Conservation (phyloP, 2,797 vertebrate species). For the Philypnodon macrostomus region DNA sequence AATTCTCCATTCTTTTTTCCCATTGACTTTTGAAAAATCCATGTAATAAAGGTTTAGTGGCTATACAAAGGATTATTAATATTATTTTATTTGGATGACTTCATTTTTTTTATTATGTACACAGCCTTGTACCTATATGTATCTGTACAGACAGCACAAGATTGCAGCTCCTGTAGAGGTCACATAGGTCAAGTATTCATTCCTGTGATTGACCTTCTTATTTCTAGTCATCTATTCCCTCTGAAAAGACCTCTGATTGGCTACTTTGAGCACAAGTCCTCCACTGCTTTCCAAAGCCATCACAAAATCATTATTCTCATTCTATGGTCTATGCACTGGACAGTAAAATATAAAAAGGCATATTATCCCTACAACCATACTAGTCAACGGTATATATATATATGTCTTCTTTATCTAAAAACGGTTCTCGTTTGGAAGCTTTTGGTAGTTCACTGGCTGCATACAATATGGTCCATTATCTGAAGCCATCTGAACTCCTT, state of each 20-base stretch:
- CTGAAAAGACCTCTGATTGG: not conserved
- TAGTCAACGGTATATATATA: slow-evolving; percentile 1
- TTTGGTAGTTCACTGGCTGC: not conserved
- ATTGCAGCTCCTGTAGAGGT: no score
- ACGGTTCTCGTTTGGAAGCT: slow-evolving; percentile 1
- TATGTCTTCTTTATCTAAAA: not conserved
- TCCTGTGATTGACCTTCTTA: no score
- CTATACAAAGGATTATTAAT: no score
- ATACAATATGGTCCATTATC: slow-evolving; percentile 13
- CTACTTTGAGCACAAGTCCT: not conserved
- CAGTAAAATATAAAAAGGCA: slow-evolving; percentile 11
- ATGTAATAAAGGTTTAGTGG: no score
- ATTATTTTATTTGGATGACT: no score
- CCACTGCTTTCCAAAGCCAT: not conserved
- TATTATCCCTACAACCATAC: slow-evolving; percentile 3
- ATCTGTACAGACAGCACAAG: no score
- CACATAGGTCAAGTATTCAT: no score
- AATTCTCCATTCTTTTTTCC: no score
- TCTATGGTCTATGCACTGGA: not conserved
- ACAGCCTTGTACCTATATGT: no score
- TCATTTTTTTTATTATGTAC: no score
- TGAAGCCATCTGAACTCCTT: slow-evolving; percentile 27
- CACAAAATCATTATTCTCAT: not conserved
- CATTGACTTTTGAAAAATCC: no score
- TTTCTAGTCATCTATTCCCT: not conserved